These are phyloP conservation scores for Pelvicachromis taeniatus DNA, from an alignment of 2,113 vertebrate genomes.

Conservation along the genomic window DNA sequence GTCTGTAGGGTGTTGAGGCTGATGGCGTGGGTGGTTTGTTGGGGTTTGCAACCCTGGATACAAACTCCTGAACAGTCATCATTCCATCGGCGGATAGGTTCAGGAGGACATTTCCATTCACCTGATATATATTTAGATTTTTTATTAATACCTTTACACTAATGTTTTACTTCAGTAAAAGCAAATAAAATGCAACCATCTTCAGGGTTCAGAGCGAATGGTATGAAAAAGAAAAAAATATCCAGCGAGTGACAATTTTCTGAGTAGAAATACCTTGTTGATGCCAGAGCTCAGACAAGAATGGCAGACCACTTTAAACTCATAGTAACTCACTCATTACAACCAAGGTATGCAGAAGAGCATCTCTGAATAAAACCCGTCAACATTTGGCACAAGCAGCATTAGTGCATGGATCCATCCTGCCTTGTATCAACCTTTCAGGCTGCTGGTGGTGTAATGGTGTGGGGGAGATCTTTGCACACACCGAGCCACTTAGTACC, in stretches of 20 bases:
- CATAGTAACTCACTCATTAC: background rate
- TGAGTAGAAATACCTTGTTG: background rate
- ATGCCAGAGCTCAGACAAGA: background rate
- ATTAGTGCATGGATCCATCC: background rate
- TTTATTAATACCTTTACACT: background rate
- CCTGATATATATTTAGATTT: constrained; percentile 53
- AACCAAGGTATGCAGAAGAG: background rate
- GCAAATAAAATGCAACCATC: background rate
- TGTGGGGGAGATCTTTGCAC: background rate
- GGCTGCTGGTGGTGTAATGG: background rate
- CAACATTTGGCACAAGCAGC: background rate
- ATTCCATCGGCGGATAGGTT: constrained; percentile 74
- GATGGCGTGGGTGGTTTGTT: constrained; percentile 80
- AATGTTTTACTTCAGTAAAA: background rate
- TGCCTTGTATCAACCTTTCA: background rate
- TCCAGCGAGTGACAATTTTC: background rate
- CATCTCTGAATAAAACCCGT: background rate
- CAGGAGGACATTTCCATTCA: constrained; percentile 76
- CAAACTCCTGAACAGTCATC: constrained; percentile 86
- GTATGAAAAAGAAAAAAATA: accelerated
- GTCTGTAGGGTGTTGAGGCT: constrained; percentile 88
- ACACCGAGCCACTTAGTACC: background rate
- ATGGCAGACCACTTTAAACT: background rate
- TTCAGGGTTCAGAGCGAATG: background rate
- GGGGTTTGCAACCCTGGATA: constrained; percentile 77